Percentiles rank a stretch among this genome's conserved stretches.
Evolutionary conservation across 2,888 invertebrate genomes (phyloP).

Genomic region (Carterocephalus palaemon): DNA sequence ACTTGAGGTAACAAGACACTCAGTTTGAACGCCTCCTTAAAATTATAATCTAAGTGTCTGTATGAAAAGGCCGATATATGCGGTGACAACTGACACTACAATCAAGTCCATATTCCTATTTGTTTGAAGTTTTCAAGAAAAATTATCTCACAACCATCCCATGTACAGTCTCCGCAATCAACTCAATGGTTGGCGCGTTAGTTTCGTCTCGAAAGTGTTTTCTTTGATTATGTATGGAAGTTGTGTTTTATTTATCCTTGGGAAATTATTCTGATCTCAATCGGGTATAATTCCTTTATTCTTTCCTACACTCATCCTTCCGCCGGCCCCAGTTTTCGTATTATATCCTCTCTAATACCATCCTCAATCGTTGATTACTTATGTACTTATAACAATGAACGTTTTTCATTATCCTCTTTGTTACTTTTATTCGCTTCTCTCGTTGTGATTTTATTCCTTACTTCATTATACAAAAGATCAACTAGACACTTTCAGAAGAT

Average conservation of each 20-base stretch:
- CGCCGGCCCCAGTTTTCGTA: constrained; percentile 16
- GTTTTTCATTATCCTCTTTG: constrained; percentile 12
- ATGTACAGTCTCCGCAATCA: too few species aligned
- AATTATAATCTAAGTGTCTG: too few species aligned
- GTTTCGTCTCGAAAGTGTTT: constrained; percentile 35
- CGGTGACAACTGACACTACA: too few species aligned
- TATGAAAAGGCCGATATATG: too few species aligned
- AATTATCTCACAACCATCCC: too few species aligned
- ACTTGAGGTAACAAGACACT: too few species aligned
- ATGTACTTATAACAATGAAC: constrained; percentile 19
- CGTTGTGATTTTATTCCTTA: background rate
- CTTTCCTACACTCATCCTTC: constrained; percentile 2
- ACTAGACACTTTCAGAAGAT: too few species aligned
- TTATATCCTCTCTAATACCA: constrained; percentile 12
- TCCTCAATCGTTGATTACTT: constrained; percentile 18
- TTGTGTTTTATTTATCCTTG: constrained; percentile 21
- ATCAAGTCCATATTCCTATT: too few species aligned
- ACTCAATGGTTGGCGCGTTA: constrained; percentile 36
- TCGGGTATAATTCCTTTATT: constrained; percentile 19
- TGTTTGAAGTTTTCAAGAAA: too few species aligned
- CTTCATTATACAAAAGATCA: too few species aligned
- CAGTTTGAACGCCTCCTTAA: too few species aligned
- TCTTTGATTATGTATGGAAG: constrained; percentile 37
- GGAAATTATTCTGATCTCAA: constrained; percentile 21
- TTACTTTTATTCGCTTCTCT: constrained; percentile 4